These are phyloP conservation scores for Rhyacichthys aspro DNA, from an alignment of 2,797 vertebrate genomes.

Conservation along the genomic window DNA sequence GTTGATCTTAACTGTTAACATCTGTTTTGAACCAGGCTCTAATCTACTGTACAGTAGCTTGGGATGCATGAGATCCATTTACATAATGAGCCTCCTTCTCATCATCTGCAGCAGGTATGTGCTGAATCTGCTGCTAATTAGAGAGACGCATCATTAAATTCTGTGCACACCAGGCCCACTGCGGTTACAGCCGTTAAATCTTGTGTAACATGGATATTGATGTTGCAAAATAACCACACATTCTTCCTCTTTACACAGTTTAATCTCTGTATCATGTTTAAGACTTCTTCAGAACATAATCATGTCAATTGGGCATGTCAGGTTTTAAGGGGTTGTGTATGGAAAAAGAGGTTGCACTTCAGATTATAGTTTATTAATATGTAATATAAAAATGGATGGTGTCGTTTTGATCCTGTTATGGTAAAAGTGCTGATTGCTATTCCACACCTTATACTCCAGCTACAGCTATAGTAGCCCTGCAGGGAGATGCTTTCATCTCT, in stretches of 20 bases:
- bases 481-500: no score
- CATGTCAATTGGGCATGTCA: no score
- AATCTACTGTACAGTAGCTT: not conserved
- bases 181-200: slow-evolving; percentile 9
- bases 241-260: slow-evolving; percentile 9
- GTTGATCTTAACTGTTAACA: not conserved
- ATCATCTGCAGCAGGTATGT: slow-evolving; percentile 3
- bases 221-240: slow-evolving; percentile 12
- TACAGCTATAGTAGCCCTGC: no score
- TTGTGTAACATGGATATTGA: slow-evolving; percentile 4
- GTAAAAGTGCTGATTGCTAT: no score
- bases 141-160: not conserved
- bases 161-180: not conserved
- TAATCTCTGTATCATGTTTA: no score
- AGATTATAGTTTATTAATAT: no score
- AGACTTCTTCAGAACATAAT: not conserved
- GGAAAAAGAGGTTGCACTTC: no score
- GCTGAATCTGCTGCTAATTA: slow-evolving; percentile 17
- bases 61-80: not conserved
- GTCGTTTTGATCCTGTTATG: no score
- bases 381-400: no score
- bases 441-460: no score
- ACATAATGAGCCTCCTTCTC: not conserved
- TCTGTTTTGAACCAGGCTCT: not conserved
- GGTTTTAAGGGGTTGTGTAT: no score